These are phyloP conservation scores for Channallabes apus DNA, from an alignment of 2,797 vertebrate species.

Conservation along the genomic window DNA sequence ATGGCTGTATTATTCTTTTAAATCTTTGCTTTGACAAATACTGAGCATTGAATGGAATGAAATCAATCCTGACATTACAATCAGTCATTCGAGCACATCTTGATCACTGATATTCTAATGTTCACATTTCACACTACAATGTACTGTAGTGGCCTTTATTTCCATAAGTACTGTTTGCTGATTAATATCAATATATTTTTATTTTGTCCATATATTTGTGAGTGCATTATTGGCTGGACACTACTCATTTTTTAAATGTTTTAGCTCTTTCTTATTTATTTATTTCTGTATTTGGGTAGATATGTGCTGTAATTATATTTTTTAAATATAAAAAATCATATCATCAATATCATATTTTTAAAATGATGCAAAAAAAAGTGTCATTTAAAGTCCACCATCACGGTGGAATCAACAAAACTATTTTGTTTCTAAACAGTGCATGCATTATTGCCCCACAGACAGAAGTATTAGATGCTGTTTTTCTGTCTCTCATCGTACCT, in stretches of 20 bases:
- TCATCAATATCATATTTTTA: too few relatives aligned
- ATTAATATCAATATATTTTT: neutral
- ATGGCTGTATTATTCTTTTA: conserved; percentile 33
- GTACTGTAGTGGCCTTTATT: neutral
- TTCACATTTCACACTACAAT: conserved; percentile 24
- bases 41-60: neutral
- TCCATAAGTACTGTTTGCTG: neutral
- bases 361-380: neutral
- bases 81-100: conserved; percentile 20
- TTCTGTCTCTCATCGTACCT: neutral
- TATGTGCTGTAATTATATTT: neutral
- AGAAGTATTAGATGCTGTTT: neutral
- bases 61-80: conserved; percentile 18
- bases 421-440: neutral
- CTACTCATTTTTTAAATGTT: neutral
- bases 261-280: too few relatives aligned
- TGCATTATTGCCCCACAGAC: neutral
- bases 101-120: conserved; percentile 30
- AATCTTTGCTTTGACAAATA: conserved; percentile 25
- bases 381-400: neutral
- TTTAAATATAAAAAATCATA: too few relatives aligned
- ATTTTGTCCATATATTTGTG: neutral
- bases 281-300: too few relatives aligned
- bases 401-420: too few relatives aligned
- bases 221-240: too few relatives aligned